Evolutionary conservation across 2,888 invertebrate genomes (phyloP).

Genomic region (Paralinhomoeus sp.): DNA sequence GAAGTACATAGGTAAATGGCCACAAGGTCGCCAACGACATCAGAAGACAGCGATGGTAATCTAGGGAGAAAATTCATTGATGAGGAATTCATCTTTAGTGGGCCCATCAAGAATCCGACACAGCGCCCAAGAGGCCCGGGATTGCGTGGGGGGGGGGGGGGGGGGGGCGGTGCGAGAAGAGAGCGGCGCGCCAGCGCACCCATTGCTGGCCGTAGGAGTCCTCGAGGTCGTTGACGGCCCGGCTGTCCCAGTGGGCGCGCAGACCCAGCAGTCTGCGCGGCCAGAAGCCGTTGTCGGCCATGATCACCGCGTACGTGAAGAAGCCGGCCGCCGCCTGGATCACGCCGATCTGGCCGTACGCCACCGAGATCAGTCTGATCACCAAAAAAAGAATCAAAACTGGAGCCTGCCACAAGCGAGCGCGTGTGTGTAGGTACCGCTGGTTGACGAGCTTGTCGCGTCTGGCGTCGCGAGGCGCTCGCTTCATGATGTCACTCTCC

Average conservation of each 20-base stretch:
- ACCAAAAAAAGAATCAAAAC: no score
- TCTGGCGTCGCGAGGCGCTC: slow-evolving; percentile 63
- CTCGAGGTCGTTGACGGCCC: slow-evolving; percentile 34
- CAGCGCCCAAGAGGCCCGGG: no score
- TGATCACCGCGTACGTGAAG: slow-evolving; percentile 28
- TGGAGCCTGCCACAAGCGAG: no score
- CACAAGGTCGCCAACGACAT: no score
- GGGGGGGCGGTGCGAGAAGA: no score
- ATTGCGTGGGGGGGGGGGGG: no score
- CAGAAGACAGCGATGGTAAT: no score
- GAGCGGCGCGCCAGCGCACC: slow-evolving; percentile 45
- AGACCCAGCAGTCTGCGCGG: slow-evolving; percentile 25
- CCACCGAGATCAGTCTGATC: slow-evolving; percentile 27
- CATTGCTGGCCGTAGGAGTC: slow-evolving; percentile 53
- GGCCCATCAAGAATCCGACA: no score
- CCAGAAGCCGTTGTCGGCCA: slow-evolving; percentile 30
- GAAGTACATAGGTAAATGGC: no score
- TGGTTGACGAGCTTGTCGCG: slow-evolving; percentile 57
- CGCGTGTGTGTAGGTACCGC: no score
- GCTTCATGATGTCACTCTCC: slow-evolving; percentile 81
- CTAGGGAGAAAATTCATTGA: no score
- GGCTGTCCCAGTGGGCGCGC: slow-evolving; percentile 28
- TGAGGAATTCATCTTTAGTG: no score
- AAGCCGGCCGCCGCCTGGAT: slow-evolving; percentile 30
- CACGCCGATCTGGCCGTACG: slow-evolving; percentile 32